Evolutionary conservation across 1,140 invertebrate species (phyloP).

Genomic region (Colletes gigas): DNA sequence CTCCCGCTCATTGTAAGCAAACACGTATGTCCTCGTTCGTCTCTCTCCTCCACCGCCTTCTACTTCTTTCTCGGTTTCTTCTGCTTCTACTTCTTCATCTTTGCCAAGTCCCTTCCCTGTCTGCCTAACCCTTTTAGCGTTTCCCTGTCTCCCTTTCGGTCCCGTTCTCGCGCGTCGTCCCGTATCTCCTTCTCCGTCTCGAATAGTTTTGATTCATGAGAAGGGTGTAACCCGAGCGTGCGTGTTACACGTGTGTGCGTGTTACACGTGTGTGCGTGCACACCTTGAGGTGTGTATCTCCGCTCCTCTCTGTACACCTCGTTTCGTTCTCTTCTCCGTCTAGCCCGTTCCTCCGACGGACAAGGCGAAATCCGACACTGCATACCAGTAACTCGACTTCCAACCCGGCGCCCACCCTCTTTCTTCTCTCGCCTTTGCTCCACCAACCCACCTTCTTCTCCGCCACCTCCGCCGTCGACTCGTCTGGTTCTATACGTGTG

Average conservation of each 20-base stretch:
- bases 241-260: slow-evolving; percentile 57
- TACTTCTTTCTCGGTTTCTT: background rate
- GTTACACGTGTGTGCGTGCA: slow-evolving; percentile 56
- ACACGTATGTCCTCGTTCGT: slow-evolving; percentile 57
- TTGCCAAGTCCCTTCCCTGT: background rate
- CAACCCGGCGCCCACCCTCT: slow-evolving; percentile 39
- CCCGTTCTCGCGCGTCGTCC: slow-evolving; percentile 12
- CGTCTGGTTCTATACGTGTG: slow-evolving; percentile 37
- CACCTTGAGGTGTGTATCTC: slow-evolving; percentile 44
- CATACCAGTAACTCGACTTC: slow-evolving; percentile 69
- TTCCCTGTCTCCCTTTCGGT: slow-evolving; percentile 22
- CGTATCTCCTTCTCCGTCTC: slow-evolving; percentile 50
- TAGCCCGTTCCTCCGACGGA: slow-evolving; percentile 51
- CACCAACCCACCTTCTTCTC: background rate
- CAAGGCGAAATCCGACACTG: slow-evolving; percentile 71
- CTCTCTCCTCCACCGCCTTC: background rate
- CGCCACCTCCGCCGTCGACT: background rate
- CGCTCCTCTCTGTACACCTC: slow-evolving; percentile 41
- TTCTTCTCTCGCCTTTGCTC: slow-evolving; percentile 34
- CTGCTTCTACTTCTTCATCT: background rate
- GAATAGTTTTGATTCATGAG: slow-evolving; percentile 69
- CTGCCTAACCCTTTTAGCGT: slow-evolving; percentile 2
- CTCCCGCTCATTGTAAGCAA: slow-evolving; percentile 65
- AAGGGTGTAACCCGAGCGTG: slow-evolving; percentile 58
- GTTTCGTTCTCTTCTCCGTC: slow-evolving; percentile 44